phyloP scores from a whole-genome alignment of 2,797 vertebrate genomes.

The Scleropages formosus region DNA sequence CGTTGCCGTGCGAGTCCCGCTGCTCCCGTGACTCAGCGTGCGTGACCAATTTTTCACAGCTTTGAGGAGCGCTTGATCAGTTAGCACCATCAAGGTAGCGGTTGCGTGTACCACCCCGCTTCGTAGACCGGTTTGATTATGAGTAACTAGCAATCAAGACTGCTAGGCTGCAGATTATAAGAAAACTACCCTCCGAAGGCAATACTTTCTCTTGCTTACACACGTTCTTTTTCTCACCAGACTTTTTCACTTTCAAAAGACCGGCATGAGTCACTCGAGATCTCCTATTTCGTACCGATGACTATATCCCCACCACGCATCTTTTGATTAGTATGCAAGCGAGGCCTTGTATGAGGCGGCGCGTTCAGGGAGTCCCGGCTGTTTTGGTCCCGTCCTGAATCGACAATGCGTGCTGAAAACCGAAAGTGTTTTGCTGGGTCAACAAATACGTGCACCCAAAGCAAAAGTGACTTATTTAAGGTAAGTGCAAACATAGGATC shows the following conservation, averaged over 20 bases:
- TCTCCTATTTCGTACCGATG: conserved; percentile 13
- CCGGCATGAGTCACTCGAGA: conserved; percentile 24
- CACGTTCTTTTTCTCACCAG: not conserved
- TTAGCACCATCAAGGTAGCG: conserved; percentile 3
- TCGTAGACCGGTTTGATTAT: conserved; percentile 20
- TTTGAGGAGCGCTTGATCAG: conserved; percentile 12
- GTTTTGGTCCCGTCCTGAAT: not conserved
- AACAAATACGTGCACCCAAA: not conserved
- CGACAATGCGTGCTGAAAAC: conserved; percentile 36
- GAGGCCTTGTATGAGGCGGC: conserved; percentile 19
- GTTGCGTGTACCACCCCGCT: conserved; percentile 1
- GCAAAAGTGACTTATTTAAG: conserved; percentile 17
- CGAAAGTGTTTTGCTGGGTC: not conserved
- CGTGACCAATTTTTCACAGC: not conserved
- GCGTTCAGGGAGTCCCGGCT: not conserved
- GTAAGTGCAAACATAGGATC: conserved; percentile 13
- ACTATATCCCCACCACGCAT: conserved; percentile 28
- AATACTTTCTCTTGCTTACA: not conserved
- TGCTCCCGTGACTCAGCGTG: conserved; percentile 4
- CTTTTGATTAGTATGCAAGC: conserved; percentile 28
- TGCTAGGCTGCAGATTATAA: conserved; percentile 40
- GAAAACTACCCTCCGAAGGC: conserved; percentile 1
- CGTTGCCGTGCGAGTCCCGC: not conserved
- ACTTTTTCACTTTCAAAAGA: conserved; percentile 4
- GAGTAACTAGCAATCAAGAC: conserved; percentile 33